Evolutionary conservation across 1,140 invertebrate species (phyloP).

Genomic region (Asobara japonica): DNA sequence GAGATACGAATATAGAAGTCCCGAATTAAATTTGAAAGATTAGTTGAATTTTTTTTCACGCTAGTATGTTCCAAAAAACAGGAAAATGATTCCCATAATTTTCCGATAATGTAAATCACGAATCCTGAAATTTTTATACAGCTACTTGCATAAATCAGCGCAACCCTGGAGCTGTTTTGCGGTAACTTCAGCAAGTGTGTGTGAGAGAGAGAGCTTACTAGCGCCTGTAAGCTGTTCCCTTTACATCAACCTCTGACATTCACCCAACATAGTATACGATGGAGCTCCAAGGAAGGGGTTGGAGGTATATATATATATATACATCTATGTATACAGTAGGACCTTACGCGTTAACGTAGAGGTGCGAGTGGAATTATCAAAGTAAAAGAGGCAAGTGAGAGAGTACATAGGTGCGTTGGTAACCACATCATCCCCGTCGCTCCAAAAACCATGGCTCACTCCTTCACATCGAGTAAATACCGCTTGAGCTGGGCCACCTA

Average conservation of each 20-base stretch:
- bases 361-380: not conserved
- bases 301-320: no score
- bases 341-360: not conserved
- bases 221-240: not conserved
- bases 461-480: not conserved
- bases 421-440: not conserved
- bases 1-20: no score
- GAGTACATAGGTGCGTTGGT: not conserved
- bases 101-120: not conserved
- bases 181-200: not conserved
- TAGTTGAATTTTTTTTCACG: no score
- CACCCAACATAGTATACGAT: not conserved
- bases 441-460: not conserved
- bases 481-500: slow-evolving; percentile 13
- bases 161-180: not conserved
- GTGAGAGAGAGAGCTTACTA: no score
- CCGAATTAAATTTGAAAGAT: no score
- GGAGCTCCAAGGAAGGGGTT: not conserved
- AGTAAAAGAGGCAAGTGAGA: not conserved
- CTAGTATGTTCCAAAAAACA: not conserved
- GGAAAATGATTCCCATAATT: not conserved
- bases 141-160: not conserved
- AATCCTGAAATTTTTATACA: not conserved
- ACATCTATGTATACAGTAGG: no score
- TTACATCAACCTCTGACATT: not conserved